These are phyloP conservation scores for Polymixis lichenea DNA, from an alignment of 2,888 invertebrate genomes.

Conservation along the genomic window DNA sequence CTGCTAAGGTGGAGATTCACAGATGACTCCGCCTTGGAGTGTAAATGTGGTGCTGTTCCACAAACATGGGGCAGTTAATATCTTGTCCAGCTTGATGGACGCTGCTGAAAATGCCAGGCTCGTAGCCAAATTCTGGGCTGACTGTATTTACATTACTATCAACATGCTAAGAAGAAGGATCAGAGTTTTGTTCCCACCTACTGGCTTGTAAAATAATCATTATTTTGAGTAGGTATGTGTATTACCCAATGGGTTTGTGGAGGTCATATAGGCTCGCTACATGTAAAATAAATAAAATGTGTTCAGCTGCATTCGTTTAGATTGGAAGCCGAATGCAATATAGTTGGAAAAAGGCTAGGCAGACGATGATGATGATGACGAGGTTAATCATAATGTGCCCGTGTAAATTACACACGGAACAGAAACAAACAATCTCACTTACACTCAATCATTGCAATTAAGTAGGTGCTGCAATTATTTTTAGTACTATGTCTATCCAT, in stretches of 20 bases:
- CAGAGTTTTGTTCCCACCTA: background rate
- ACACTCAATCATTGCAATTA: constrained; percentile 33
- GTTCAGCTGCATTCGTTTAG: background rate
- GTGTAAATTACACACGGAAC: background rate
- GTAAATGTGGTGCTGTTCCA: no score
- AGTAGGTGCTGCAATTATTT: constrained; percentile 27
- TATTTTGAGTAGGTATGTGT: background rate
- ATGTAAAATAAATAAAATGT: background rate
- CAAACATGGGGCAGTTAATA: no score
- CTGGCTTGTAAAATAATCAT: background rate
- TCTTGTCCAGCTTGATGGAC: no score
- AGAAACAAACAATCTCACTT: constrained; percentile 19
- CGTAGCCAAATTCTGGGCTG: no score
- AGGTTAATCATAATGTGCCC: background rate
- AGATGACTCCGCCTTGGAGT: no score
- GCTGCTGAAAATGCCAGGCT: no score
- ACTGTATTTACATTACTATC: no score
- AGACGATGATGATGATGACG: background rate
- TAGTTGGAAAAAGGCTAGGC: background rate
- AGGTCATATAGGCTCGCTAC: background rate
- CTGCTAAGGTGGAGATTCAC: no score
- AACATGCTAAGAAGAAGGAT: no score
- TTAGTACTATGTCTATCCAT: constrained; percentile 11
- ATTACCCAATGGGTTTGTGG: background rate
- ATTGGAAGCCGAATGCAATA: background rate